Evolutionary conservation across 1,140 invertebrate species (phyloP), one percentile per base, ranked within the genome.

Genomic region (Penaeus vannamei): DNA sequence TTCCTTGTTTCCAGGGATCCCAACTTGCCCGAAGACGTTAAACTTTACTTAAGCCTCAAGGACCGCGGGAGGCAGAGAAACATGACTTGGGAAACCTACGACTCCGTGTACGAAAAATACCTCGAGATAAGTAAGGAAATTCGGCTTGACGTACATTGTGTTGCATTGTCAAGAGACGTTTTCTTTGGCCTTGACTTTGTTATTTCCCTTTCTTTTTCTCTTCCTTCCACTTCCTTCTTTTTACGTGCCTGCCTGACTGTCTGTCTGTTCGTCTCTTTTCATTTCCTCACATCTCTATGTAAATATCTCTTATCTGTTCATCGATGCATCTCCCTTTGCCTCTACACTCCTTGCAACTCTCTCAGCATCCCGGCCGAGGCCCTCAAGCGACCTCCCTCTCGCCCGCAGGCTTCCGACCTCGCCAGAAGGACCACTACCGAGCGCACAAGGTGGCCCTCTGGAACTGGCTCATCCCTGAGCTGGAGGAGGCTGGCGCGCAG

Each of bases 381-480:
- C 53, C 14, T 53, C 17, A 53, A 53, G 12, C 26, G 36, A 76
- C 12, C 20, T 22, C 5, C 29, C 36, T 62, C 64, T 59, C 64
- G 42, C 46, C 72, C 79, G 2, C 92, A 95, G 95, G 95, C 87
- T 93, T 93, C 61, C 95, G 95, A 91, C 94, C 96, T 10, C 95
- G 95, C 92, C 95, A 96, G 90, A 95, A 95, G 89, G 96, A 96
- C 92, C 97, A 98, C 92, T 98, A 98, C 93, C 94, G 97, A 3
- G 96, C 97, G 64, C 96, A 97, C 92, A 97, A 98, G 93, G 95
- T 98, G 94, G 97, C 97, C n/a, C 95, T 98, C 87, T 98, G 98
- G 97, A 93, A 97, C 86, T 97, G 97, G 92, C 94, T 98, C 53
- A 96, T 98, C 89, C 98, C 98, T 4, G 97, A 98, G 92, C 93